These are phyloP conservation scores for Bruchidius siliquastri DNA, from an alignment of 2,888 invertebrate species.

Conservation along the genomic window DNA sequence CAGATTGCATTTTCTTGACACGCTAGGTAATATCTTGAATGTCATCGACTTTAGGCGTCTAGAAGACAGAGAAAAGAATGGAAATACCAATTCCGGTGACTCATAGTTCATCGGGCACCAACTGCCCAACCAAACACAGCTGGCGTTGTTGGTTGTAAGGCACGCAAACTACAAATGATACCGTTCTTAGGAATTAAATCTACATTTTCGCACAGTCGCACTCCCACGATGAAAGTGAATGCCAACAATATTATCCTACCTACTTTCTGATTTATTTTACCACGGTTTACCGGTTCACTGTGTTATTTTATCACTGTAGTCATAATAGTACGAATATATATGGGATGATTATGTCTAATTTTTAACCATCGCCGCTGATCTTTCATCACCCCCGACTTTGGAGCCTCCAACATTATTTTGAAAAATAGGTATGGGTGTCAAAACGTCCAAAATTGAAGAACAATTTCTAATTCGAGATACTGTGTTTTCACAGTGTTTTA, in stretches of 20 bases:
- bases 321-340: not conserved
- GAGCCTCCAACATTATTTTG: no score
- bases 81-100: not conserved
- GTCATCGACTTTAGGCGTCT: not conserved
- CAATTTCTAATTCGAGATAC: no score
- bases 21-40: not conserved
- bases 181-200: not conserved
- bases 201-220: not conserved
- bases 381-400: no score
- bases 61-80: not conserved
- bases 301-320: not conserved
- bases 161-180: not conserved
- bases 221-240: not conserved
- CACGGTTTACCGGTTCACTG: not conserved
- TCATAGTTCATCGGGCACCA: not conserved
- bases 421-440: no score
- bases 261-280: not conserved
- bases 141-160: not conserved
- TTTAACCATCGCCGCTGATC: no score
- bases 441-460: no score
- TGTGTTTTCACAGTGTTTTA: no score
- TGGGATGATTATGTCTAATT: no score
- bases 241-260: not conserved
- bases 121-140: not conserved
- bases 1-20: not conserved